Percentiles rank a stretch among this genome's conserved stretches.
These are phyloP conservation scores for Clarias magur DNA, from an alignment of 2,113 vertebrate species.

Conservation along the genomic window DNA sequence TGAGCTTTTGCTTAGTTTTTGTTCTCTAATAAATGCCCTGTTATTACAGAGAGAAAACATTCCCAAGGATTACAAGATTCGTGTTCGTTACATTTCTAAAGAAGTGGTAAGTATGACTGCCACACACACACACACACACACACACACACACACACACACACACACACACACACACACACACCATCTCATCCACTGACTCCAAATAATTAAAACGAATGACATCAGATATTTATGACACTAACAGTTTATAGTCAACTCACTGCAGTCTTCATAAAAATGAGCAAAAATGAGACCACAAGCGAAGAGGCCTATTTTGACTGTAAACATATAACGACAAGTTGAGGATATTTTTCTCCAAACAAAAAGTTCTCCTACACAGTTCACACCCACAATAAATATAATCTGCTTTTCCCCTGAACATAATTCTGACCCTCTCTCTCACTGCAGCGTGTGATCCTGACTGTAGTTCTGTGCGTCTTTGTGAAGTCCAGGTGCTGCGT, in stretches of 20 bases:
- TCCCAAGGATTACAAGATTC: constrained; percentile 61
- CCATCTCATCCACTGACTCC: neutral
- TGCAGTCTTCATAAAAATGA: neutral
- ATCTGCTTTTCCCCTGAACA: neutral
- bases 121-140: neutral
- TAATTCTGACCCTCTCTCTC: neutral
- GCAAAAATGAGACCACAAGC: neutral
- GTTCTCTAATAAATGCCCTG: neutral
- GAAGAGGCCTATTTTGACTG: too few relatives aligned
- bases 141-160: neutral
- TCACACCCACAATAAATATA: neutral
- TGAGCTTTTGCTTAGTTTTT: neutral
- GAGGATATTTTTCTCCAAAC: neutral
- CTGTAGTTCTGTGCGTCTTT: neutral
- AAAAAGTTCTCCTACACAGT: neutral
- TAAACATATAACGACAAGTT: neutral
- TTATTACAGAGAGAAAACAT: constrained; percentile 60
- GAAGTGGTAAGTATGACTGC: constrained; percentile 52
- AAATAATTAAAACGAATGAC: neutral
- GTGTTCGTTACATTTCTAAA: constrained; percentile 55
- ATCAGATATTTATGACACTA: neutral
- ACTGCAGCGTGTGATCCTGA: neutral
- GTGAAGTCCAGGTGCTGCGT: constrained; percentile 15
- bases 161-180: too few relatives aligned
- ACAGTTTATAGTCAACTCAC: neutral